Evolutionary conservation across 2,797 vertebrate genomes (phyloP).

Genomic region (Coregonus ussuriensis): DNA sequence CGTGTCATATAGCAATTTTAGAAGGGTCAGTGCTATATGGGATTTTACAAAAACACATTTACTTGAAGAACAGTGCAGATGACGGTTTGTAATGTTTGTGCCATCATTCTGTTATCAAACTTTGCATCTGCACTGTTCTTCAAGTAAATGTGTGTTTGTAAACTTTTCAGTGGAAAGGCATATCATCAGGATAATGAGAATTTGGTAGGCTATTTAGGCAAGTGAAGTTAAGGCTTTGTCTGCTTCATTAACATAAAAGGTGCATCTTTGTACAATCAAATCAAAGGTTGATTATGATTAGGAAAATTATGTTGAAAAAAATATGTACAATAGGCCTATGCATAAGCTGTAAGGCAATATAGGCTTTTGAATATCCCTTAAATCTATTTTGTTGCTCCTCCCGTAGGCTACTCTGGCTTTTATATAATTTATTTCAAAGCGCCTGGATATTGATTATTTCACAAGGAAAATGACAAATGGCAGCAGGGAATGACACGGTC

Average conservation of each 20-base stretch:
- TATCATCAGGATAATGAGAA: neutral
- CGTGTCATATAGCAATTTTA: no score
- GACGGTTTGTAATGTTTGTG: no score
- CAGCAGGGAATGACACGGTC: slow-evolving; percentile 88
- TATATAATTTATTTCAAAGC: slow-evolving; percentile 99
- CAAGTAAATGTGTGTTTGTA: neutral
- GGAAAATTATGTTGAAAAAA: neutral
- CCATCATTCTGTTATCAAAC: no score
- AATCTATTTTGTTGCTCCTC: slow-evolving; percentile 77
- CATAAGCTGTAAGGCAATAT: slow-evolving; percentile 1
- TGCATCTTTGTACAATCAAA: neutral
- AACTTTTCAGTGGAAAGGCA: neutral
- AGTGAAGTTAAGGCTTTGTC: neutral
- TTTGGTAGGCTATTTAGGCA: neutral
- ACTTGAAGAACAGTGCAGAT: no score
- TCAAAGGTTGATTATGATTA: slow-evolving; percentile 1
- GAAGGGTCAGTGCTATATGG: no score
- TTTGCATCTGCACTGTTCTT: neutral
- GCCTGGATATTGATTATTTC: slow-evolving; percentile 98
- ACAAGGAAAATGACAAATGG: slow-evolving; percentile 97
- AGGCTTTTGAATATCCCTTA: slow-evolving; percentile 68
- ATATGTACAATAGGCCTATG: neutral
- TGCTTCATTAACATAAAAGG: neutral
- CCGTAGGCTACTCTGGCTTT: slow-evolving; percentile 92
- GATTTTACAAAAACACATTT: no score